Evolutionary conservation across 2,113 vertebrate species (phyloP).

Genomic region (Mormoops blainvillei): DNA sequence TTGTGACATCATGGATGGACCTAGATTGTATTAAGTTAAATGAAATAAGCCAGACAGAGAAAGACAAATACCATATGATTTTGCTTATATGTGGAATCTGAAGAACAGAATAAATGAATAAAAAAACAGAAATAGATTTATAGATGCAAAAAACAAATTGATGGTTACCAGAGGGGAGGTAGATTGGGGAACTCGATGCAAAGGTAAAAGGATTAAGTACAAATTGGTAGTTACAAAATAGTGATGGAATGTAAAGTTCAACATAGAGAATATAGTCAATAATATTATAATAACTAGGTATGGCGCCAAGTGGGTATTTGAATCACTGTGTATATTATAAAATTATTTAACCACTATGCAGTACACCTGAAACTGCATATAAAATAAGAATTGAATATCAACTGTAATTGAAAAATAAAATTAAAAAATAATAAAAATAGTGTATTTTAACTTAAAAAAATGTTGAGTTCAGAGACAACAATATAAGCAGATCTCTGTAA

Average conservation of each 20-base stretch:
- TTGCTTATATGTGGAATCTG: neutral
- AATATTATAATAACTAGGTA: neutral
- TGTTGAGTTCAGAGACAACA: neutral
- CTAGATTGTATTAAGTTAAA: neutral
- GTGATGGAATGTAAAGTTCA: neutral
- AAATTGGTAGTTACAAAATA: neutral
- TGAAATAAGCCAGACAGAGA: neutral
- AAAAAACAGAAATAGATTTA: neutral
- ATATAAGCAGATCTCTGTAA: neutral
- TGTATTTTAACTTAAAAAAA: neutral
- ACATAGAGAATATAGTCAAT: neutral
- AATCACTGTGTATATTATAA: neutral
- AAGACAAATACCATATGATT: neutral
- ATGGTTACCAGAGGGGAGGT: neutral
- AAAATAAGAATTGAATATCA: neutral
- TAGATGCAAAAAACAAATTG: neutral
- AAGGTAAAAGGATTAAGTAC: neutral
- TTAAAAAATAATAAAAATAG: neutral
- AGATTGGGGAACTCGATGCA: neutral
- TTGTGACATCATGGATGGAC: neutral
- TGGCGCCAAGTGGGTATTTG: neutral
- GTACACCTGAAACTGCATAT: neutral
- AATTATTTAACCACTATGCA: neutral
- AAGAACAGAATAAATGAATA: neutral
- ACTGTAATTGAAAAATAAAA: neutral